A percentile compares a stretch with the other conserved stretches of the same genome.
Evolutionary conservation across 2,888 invertebrate species (phyloP).

Genomic region (Leucoma salicis): DNA sequence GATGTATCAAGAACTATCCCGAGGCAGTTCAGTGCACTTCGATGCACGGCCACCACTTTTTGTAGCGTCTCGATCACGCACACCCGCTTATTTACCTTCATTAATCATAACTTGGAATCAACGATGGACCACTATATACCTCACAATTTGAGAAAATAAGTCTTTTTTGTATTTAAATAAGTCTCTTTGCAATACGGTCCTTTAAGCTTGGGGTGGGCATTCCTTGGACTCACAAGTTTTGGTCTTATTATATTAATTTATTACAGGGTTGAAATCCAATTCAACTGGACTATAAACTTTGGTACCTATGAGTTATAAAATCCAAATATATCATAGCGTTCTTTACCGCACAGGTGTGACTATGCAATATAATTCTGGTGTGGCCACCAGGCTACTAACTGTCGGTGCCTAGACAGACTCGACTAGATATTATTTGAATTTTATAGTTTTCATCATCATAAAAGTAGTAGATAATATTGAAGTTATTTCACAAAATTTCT

Average conservation of each 20-base stretch:
- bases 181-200: slow-evolving; percentile 48
- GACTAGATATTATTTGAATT: not conserved
- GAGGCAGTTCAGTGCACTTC: slow-evolving; percentile 63
- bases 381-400: not conserved
- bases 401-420: not conserved
- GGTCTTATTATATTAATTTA: slow-evolving; percentile 9
- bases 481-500: too few species aligned
- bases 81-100: slow-evolving; percentile 82
- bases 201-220: slow-evolving; percentile 50
- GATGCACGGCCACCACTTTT: slow-evolving; percentile 58
- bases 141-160: slow-evolving; percentile 78
- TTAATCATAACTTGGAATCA: slow-evolving; percentile 81
- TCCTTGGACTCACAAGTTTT: slow-evolving; percentile 51
- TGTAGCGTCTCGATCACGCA: slow-evolving; percentile 53
- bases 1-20: slow-evolving; percentile 33
- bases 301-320: not conserved
- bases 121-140: slow-evolving; percentile 58
- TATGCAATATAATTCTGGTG: not conserved
- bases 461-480: too few species aligned
- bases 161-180: slow-evolving; percentile 69
- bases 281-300: not conserved
- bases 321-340: not conserved
- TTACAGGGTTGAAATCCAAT: not conserved
- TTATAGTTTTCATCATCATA: not conserved
- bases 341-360: not conserved